Evolutionary conservation across 2,888 invertebrate genomes (phyloP), one percentile per base, ranked within the genome.

Genomic region (Harmothoe impar): DNA sequence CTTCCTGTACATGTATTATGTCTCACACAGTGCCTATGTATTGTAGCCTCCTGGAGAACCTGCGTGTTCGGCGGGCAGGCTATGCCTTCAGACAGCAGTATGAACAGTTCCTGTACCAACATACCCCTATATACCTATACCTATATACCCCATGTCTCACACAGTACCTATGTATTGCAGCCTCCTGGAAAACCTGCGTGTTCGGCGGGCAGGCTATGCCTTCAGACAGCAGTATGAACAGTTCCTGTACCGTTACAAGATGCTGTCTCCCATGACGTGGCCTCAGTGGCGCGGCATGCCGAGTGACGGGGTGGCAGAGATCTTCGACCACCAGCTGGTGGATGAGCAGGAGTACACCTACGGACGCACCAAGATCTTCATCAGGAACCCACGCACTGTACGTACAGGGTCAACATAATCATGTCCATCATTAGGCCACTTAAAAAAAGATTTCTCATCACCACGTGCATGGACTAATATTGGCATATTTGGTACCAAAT

Each of bases 371-470:
- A 97, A 97, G 95, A 97, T 98, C 94, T 98, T 98, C 96, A 97
- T 98, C 92, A 97, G 98, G 92, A 98, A 98, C 96, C 98, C 98
- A 33, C 96, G 98, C 94, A 98, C 98, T 92, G 98, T 97, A 94
- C 96, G 96, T 93, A 43, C 3, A 43, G 43, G 10, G 10, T 35
- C 33, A n/a, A 62, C 43, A 43, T 43, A 43, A 43, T 43, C 1
- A 29, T 89, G 68, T 29, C 35, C 23, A 51, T 25, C 3, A n/a
- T 3, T 86, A n/a, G n/a, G n/a, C n/a, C n/a, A n/a, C n/a, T n/a
- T n/a, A n/a, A n/a, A n/a, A n/a, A n/a, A n/a, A n/a, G n/a, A n/a
- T n/a, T n/a, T n/a, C n/a, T n/a, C n/a, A n/a, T n/a, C n/a, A n/a
- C n/a, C n/a, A n/a, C n/a, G n/a, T n/a, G n/a, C n/a, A n/a, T n/a